These are phyloP conservation scores for Eupithecia tripunctaria DNA, from an alignment of 2,888 invertebrate species.

Conservation along the genomic window DNA sequence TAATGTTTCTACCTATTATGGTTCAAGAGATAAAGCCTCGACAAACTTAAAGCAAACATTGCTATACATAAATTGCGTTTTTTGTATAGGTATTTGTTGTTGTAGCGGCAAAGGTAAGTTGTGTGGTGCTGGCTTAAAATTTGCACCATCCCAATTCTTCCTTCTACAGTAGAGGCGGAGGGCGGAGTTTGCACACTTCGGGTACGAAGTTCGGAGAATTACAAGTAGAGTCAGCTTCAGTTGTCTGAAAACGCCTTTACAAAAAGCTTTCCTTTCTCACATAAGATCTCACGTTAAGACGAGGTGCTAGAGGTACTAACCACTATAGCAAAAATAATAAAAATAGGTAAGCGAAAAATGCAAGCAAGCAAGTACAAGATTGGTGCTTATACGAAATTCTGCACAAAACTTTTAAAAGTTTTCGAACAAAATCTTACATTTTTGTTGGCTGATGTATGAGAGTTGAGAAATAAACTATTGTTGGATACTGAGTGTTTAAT, in stretches of 20 bases:
- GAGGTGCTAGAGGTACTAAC: constrained; percentile 14
- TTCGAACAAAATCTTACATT: constrained; percentile 19
- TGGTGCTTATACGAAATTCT: constrained; percentile 28
- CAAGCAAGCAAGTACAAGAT: constrained; percentile 25
- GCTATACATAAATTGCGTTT: no score
- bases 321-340: constrained; percentile 40
- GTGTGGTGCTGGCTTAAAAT: no score
- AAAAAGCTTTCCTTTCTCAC: constrained; percentile 33
- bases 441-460: constrained; percentile 12
- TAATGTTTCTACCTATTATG: no score
- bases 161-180: no score
- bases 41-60: no score
- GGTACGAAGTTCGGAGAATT: no score
- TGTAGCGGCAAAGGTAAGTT: no score
- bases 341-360: constrained; percentile 30
- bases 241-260: background rate
- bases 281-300: constrained; percentile 24
- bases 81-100: no score
- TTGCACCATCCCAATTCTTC: no score
- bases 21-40: no score
- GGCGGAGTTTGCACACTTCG: no score
- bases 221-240: background rate
- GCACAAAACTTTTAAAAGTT: constrained; percentile 26
- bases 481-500: background rate
- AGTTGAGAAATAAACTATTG: constrained; percentile 5